phyloP scores from a whole-genome alignment of 2,888 invertebrate species.

The Ochropleura leucogaster region DNA sequence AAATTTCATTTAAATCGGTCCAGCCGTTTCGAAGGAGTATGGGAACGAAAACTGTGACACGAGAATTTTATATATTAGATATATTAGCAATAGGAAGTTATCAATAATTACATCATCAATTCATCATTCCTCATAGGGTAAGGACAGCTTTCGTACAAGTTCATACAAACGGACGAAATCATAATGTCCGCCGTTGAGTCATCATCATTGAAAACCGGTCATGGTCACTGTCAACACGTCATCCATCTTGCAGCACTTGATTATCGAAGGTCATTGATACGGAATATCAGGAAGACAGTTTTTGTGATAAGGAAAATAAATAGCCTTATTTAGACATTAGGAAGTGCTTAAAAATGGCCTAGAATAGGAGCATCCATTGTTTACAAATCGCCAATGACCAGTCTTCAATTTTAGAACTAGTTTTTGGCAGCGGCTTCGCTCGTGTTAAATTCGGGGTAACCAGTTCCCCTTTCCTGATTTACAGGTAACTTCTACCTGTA shows the following conservation, averaged over 20 bases:
- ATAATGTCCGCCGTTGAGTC: slow-evolving; percentile 51
- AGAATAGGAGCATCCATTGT: slow-evolving; percentile 40
- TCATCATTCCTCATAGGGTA: slow-evolving; percentile 23
- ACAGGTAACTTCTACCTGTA: no score
- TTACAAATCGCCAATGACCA: slow-evolving; percentile 44
- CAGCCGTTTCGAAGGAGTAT: no score
- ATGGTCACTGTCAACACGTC: slow-evolving; percentile 66
- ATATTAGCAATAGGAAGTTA: slow-evolving; percentile 33
- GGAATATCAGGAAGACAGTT: slow-evolving; percentile 50
- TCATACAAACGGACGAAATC: slow-evolving; percentile 11
- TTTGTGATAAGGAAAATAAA: slow-evolving; percentile 59
- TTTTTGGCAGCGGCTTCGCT: no score
- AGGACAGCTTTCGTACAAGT: slow-evolving; percentile 32
- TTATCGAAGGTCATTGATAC: slow-evolving; percentile 47
- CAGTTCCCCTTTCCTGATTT: no score
- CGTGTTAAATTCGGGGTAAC: no score
- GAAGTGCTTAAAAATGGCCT: slow-evolving; percentile 40
- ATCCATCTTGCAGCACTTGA: slow-evolving; percentile 57
- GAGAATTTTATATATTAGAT: no score
- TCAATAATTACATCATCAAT: background rate
- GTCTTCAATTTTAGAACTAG: slow-evolving; percentile 10
- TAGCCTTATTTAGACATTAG: slow-evolving; percentile 38
- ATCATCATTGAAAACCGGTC: slow-evolving; percentile 64
- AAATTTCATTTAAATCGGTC: no score
- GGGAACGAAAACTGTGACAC: no score